Conservation (phyloP, 2,888 invertebrate genomes). For the Drosophila neutralis region DNA sequence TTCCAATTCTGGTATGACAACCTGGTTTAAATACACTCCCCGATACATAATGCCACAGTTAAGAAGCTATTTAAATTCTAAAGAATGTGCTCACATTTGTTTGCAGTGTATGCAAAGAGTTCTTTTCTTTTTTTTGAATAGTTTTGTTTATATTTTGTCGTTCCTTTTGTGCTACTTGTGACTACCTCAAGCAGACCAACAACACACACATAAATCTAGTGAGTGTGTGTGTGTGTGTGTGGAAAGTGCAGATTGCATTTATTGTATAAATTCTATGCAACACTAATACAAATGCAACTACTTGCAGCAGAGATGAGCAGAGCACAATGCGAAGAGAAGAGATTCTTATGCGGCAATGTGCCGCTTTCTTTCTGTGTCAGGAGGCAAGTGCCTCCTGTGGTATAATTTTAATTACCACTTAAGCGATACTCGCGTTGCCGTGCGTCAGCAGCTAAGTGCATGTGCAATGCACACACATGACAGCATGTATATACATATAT, state of each 20-base stretch:
- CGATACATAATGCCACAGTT: background rate
- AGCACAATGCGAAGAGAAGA: constrained; percentile 18
- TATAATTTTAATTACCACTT: constrained; percentile 81
- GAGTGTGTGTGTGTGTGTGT: constrained; percentile 27
- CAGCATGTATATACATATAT: constrained; percentile 9
- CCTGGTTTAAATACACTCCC: background rate
- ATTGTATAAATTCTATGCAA: constrained; percentile 43
- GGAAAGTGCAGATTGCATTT: constrained; percentile 22
- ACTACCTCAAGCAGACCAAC: constrained; percentile 53
- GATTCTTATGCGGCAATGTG: constrained; percentile 46
- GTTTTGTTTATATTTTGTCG: constrained; percentile 40
- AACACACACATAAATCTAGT: constrained; percentile 9
- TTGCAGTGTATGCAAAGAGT: constrained; percentile 13
- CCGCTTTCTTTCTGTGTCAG: constrained; percentile 68
- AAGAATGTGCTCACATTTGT: constrained; percentile 4
- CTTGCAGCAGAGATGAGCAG: constrained; percentile 4
- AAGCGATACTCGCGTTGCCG: constrained; percentile 43
- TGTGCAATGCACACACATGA: constrained; percentile 27
- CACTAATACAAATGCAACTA: constrained; percentile 37
- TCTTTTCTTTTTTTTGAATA: constrained; percentile 21
- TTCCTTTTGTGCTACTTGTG: constrained; percentile 56
- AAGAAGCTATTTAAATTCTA: background rate
- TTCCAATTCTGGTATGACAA: background rate
- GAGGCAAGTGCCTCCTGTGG: constrained; percentile 47
- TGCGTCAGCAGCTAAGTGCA: constrained; percentile 35